Base-by-base conservation (phyloP, 2,797 vertebrate species). In the Gephyroberyx darwinii region DNA sequence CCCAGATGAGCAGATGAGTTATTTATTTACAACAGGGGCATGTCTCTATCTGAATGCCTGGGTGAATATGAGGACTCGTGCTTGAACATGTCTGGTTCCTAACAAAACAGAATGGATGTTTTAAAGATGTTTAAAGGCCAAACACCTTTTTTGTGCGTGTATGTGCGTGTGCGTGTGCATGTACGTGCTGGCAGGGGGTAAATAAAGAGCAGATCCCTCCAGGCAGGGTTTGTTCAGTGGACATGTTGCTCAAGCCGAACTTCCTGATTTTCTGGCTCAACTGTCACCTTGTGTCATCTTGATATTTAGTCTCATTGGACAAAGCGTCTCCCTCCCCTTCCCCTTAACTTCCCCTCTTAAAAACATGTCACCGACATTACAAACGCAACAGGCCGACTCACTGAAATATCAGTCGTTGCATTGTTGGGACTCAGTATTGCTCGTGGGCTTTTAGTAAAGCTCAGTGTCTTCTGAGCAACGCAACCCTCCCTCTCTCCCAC, bases 251-350 rank as follows among this genome's bases (percentile, higher is more conserved):
- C 78, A 77, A 86, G 74, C 77, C 43, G 63, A 83, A 91, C 89
- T 92, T 92, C 91, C 89, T 90, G 84, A 87, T 92, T 90, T 87
- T 86, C 84, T 78, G 57, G 73, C 85, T 78, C 72, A 88, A 74
- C 76, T 73, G 83, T 81, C 78, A 73, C 71, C 75, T 66, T 81
- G 75, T 66, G 37, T 81, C 55, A 62, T 62, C 67, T 57, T 71
- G 56, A 81, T 78, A 59, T 31, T 64, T n/a, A 6, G 17, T 73
- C 58, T 73, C 61, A 84, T 37, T 75, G 71, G 66, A 55, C 10
- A 10, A 61, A n/a, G 33, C 60, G 65, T 43, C 51, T 54, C 17
- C 69, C 57, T 65, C 68, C 55, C 53, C 22, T 31, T 5, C 9
- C 19, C 19, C 16, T 19, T 9, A 39, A 26, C 3, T 43, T 16